phyloP scores from a whole-genome alignment of 2,113 vertebrate genomes.

The Eretmochelys imbricata region DNA sequence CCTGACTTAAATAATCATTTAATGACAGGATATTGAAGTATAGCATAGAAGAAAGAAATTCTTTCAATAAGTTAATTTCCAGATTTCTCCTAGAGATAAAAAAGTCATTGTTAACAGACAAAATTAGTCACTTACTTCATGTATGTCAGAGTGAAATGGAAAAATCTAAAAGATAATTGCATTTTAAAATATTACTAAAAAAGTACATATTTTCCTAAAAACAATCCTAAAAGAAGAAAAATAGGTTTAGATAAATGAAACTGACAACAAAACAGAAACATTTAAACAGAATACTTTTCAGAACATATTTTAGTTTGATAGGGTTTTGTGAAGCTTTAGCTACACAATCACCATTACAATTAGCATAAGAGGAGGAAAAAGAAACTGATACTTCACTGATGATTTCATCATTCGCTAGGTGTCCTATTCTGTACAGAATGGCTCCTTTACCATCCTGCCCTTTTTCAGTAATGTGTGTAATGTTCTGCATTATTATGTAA shows the following conservation, averaged over 20 bases:
- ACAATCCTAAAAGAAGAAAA: not conserved
- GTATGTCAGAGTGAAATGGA: not conserved
- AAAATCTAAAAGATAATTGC: not conserved
- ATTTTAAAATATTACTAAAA: not conserved
- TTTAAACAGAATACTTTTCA: not conserved
- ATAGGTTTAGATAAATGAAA: not conserved
- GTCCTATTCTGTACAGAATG: not conserved
- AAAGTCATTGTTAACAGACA: not conserved
- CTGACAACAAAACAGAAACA: not conserved
- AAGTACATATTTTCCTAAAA: not conserved
- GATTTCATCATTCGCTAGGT: not conserved
- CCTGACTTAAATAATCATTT: constrained; percentile 35
- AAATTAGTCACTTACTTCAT: not conserved
- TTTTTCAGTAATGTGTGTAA: not conserved
- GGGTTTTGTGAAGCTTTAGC: not conserved
- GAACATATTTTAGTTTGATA: not conserved
- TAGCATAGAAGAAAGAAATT: not conserved
- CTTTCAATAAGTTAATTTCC: constrained; percentile 2
- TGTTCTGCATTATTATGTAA: rapidly evolving
- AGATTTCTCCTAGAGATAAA: not conserved
- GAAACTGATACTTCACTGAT: rapidly evolving
- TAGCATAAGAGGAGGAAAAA: not conserved
- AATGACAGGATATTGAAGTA: not conserved
- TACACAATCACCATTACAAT: not conserved
- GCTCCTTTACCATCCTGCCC: not conserved